Evolutionary conservation across 2,113 vertebrate species (phyloP).

Genomic region (Sakesphorus luctuosus): DNA sequence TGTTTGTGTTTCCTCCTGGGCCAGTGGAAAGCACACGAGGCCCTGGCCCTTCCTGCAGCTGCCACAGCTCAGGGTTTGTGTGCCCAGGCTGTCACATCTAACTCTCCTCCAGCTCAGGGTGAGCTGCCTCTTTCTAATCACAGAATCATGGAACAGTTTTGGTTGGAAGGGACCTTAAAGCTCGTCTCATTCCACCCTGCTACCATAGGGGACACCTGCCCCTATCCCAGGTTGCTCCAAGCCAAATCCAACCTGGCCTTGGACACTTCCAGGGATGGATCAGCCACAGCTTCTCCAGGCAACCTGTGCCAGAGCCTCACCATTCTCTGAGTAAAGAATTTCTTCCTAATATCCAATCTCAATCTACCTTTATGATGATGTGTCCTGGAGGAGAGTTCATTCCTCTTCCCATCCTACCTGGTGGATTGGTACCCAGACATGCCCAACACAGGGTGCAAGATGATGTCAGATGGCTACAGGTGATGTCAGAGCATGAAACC

Average conservation of each 20-base stretch:
- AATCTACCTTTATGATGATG: neutral
- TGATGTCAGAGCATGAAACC: neutral
- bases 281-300: neutral
- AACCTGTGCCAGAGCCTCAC: accelerated
- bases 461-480: neutral
- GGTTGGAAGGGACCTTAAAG: neutral
- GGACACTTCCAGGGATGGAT: neutral
- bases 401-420: neutral
- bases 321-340: neutral
- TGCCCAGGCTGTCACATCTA: neutral
- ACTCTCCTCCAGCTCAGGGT: neutral
- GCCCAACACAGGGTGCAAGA: neutral
- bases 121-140: neutral
- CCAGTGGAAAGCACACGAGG: neutral
- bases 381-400: neutral
- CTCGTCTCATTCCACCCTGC: accelerated
- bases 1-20: conserved; percentile 22
- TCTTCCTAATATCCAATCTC: neutral
- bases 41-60: neutral
- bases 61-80: neutral
- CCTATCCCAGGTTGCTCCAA: accelerated
- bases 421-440: neutral
- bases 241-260: accelerated
- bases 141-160: neutral
- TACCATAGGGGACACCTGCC: neutral